phyloP scores from a whole-genome alignment of 2,797 vertebrate species.

The Halcyon leucocephala region DNA sequence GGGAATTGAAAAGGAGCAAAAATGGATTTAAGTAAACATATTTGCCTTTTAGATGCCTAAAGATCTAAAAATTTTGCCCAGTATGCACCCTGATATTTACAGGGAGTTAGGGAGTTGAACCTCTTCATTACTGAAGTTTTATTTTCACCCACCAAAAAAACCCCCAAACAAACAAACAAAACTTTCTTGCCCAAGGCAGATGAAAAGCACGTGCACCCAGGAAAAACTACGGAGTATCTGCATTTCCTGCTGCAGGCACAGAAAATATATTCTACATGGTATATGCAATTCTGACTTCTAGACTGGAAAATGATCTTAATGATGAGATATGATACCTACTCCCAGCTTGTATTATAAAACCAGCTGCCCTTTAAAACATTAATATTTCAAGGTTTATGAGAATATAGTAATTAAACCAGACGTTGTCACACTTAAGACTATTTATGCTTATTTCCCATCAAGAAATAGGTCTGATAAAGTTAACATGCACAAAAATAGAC shows the following conservation, averaged over 20 bases:
- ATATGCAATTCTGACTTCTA: background rate
- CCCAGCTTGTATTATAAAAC: background rate
- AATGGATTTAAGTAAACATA: rapidly evolving
- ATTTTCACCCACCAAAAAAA: background rate
- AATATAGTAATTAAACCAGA: background rate
- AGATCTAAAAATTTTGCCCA: background rate
- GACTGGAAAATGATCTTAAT: background rate
- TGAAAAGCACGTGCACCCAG: background rate
- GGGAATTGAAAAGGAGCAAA: background rate
- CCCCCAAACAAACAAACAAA: background rate
- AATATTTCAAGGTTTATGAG: background rate
- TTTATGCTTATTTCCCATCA: background rate
- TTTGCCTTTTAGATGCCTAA: background rate
- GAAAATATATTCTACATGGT: background rate
- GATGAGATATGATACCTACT: background rate
- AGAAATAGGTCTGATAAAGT: background rate
- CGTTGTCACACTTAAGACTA: rapidly evolving
- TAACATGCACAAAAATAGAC: background rate
- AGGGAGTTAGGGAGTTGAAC: background rate
- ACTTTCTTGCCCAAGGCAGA: background rate
- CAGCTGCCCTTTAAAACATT: background rate
- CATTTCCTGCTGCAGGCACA: background rate
- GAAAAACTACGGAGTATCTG: background rate
- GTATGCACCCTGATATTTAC: background rate
- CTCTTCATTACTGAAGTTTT: background rate